These are phyloP conservation scores for Zophobas atratus DNA, from an alignment of 1,140 invertebrate genomes.

Conservation along the genomic window DNA sequence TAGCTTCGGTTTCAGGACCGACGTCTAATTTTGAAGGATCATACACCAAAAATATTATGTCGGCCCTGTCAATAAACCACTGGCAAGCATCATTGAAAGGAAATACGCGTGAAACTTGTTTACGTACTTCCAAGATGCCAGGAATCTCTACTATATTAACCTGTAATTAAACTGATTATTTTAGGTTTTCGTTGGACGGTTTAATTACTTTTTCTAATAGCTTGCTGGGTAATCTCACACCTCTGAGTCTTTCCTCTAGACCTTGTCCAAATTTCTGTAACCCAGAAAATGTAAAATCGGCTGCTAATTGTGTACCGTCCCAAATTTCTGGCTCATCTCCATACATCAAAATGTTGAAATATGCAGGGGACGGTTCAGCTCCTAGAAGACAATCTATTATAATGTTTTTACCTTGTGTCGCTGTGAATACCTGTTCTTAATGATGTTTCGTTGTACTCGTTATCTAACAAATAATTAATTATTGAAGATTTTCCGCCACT, in stretches of 20 bases:
- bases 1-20: slow-evolving; percentile 93
- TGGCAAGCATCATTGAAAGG: slow-evolving; percentile 97
- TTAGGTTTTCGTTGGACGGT: neutral
- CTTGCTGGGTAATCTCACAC: slow-evolving; percentile 85
- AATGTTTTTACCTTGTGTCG: neutral
- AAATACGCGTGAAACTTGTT: slow-evolving; percentile 93
- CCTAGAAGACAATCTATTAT: slow-evolving; percentile 73
- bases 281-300: slow-evolving; percentile 94
- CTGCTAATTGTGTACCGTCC: slow-evolving; percentile 92
- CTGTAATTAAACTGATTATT: slow-evolving; percentile 69
- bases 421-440: slow-evolving; percentile 83
- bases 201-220: slow-evolving; percentile 82
- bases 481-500: slow-evolving; percentile 96
- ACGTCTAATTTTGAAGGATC: slow-evolving; percentile 96
- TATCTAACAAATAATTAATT: slow-evolving; percentile 92
- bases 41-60: slow-evolving; percentile 95
- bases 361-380: slow-evolving; percentile 92
- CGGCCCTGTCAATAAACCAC: slow-evolving; percentile 96
- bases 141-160: slow-evolving; percentile 97
- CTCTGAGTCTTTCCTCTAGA: slow-evolving; percentile 89
- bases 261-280: slow-evolving; percentile 96
- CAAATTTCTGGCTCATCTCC: slow-evolving; percentile 88
- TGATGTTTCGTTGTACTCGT: slow-evolving; percentile 86
- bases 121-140: slow-evolving; percentile 93
- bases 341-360: slow-evolving; percentile 94